A percentile compares a stretch with the other conserved stretches of the same genome.
Conservation (phyloP, 2,888 invertebrate genomes). For the Pyralis farinalis region DNA sequence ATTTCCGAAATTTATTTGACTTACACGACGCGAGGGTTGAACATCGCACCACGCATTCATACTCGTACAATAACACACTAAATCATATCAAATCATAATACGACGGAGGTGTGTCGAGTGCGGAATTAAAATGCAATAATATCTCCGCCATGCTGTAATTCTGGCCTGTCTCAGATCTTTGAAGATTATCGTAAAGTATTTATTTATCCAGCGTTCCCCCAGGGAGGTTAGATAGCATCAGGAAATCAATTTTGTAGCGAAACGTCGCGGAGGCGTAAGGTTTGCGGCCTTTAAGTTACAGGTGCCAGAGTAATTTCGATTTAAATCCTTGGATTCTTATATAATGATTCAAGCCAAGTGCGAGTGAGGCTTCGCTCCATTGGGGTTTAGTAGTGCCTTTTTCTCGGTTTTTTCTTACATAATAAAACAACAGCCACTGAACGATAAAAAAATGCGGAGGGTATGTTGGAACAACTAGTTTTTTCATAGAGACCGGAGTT, state of each 20-base stretch:
- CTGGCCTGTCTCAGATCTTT: slow-evolving; percentile 70
- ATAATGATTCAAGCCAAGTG: too few species aligned
- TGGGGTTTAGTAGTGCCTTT: too few species aligned
- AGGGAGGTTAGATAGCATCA: slow-evolving; percentile 72
- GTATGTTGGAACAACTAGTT: too few species aligned
- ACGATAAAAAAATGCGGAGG: too few species aligned
- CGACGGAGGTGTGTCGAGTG: slow-evolving; percentile 65
- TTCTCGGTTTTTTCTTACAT: too few species aligned
- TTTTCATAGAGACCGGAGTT: too few species aligned
- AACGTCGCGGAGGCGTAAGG: slow-evolving; percentile 71
- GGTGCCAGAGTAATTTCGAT: slow-evolving; percentile 48
- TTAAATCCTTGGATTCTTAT: slow-evolving; percentile 44
- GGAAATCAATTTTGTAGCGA: slow-evolving; percentile 76
- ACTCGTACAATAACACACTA: slow-evolving; percentile 71
- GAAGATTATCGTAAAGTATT: slow-evolving; percentile 76
- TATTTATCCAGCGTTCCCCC: slow-evolving; percentile 75
- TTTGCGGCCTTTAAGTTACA: slow-evolving; percentile 59
- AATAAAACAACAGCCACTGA: too few species aligned
- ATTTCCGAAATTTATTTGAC: slow-evolving; percentile 58
- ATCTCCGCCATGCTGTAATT: slow-evolving; percentile 63
- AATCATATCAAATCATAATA: slow-evolving; percentile 69
- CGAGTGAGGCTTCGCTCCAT: too few species aligned
- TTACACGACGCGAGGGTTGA: slow-evolving; percentile 37
- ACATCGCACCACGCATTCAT: slow-evolving; percentile 40
- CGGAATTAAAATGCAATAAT: slow-evolving; percentile 79